These are phyloP conservation scores for Myotis lucifugus DNA, from an alignment of 2,113 vertebrate species.

Conservation along the genomic window DNA sequence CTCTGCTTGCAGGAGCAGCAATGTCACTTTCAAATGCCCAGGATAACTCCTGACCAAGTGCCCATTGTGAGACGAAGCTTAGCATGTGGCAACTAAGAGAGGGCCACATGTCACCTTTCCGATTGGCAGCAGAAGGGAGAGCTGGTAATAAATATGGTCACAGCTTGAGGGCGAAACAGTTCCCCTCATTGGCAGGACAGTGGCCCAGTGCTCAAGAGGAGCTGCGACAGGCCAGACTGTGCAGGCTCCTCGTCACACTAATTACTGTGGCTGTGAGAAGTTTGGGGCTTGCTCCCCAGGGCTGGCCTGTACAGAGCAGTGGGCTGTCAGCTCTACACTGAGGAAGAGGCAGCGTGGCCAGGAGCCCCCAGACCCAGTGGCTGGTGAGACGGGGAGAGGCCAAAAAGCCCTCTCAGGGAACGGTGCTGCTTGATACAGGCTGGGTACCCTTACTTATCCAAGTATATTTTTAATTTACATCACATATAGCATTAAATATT, in stretches of 20 bases:
- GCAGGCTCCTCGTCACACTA: background rate
- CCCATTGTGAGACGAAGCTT: constrained; percentile 47
- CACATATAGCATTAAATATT: background rate
- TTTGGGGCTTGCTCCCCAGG: background rate
- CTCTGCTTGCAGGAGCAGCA: constrained; percentile 49
- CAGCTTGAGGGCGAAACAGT: constrained; percentile 42
- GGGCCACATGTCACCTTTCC: constrained; percentile 26
- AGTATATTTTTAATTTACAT: background rate
- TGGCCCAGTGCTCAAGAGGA: background rate
- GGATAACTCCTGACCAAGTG: constrained; percentile 1
- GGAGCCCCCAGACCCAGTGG: background rate
- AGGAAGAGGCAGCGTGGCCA: background rate
- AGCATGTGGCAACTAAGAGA: constrained; percentile 24
- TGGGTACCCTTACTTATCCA: background rate
- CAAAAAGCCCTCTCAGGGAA: background rate
- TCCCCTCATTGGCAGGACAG: background rate
- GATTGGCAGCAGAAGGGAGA: background rate
- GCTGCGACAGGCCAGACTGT: background rate
- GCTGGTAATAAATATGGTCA: background rate
- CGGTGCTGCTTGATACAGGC: background rate
- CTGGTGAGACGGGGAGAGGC: background rate
- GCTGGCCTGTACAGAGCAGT: background rate
- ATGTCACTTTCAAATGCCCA: constrained; percentile 6
- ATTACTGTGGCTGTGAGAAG: background rate
- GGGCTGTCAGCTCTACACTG: background rate